Evolutionary conservation across 2,888 invertebrate genomes (phyloP), one percentile per base, ranked within the genome.

Genomic region (Lochmaea crataegi): DNA sequence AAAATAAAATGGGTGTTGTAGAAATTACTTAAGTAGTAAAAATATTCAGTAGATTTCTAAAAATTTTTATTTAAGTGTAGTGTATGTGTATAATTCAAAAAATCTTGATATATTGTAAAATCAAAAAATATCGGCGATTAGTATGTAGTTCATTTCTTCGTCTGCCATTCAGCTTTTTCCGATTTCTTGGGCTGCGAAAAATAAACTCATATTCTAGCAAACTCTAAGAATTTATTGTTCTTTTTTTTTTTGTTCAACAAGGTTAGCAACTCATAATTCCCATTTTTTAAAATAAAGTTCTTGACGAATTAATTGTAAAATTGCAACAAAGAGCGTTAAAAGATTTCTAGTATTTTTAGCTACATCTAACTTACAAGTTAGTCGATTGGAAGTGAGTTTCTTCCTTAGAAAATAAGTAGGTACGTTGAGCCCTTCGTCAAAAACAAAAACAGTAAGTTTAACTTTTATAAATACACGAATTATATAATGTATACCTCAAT

Each of bases 131-230:
- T 57, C 64, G 75, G 60, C 65, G 56, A 66, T 64, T 58, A 58
- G 61, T 41, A 61, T 56, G 68, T 61, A 68, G 48, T 72, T 75
- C 74, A 78, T 73, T 78, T 78, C 85, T 87, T 86, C 84, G 85
- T 86, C 86, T 87, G 87, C 87, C 87, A 87, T 80, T 87, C 87
- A 80, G 87, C 86, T 83, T 87, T 87, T 90, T 93, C 93, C 86
- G 92, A 91, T 86, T 93, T 93, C 91, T 93, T 93, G 84, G 92
- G 91, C 93, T 93, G 93, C 90, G 86, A 84, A 87, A 85, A 84
- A 84, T 76, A 85, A 84, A 83, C 77, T 65, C 74, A 78, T 76
- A 75, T 64, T 72, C 66, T 68, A 68, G 63, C 48, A 51, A 41
- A 26, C 12, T 64, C n/a, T 45, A 41, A 66, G n/a, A n/a, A n/a